phyloP scores from a whole-genome alignment of 2,797 vertebrate species.

The Odontamblyopus rebecca region DNA sequence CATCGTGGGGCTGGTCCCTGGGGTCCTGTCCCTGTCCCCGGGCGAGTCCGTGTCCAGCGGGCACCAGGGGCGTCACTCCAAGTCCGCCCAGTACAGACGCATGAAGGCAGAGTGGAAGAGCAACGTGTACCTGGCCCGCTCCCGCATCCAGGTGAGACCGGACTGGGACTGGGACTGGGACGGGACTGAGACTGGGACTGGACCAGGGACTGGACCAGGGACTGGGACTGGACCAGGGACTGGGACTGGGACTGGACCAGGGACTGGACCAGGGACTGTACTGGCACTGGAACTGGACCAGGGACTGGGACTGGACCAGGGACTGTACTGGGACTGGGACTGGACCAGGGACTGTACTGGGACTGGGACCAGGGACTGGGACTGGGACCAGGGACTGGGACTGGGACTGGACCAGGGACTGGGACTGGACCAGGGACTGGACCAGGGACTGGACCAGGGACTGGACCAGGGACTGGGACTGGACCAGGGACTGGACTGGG shows the following conservation, averaged over 20 bases:
- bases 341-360: neutral
- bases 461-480: too few species aligned
- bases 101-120: constrained; percentile 98
- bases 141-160: constrained; percentile 90
- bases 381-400: constrained; percentile 75
- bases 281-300: neutral
- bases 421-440: too few species aligned
- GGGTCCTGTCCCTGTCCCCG: constrained; percentile 66
- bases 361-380: neutral
- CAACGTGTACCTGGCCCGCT: constrained; percentile 95
- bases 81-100: constrained; percentile 93
- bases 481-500: too few species aligned
- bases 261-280: neutral
- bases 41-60: constrained; percentile 78
- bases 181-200: too few species aligned
- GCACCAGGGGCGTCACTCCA: constrained; percentile 95
- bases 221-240: neutral
- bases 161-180: too few species aligned
- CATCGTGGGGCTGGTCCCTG: constrained; percentile 67
- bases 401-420: too few species aligned
- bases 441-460: too few species aligned
- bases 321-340: too few species aligned
- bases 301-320: too few species aligned
- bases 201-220: too few species aligned
- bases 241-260: neutral